Base-by-base conservation (phyloP, 2,113 vertebrate genomes). In the Neopipo cinnamomea region DNA sequence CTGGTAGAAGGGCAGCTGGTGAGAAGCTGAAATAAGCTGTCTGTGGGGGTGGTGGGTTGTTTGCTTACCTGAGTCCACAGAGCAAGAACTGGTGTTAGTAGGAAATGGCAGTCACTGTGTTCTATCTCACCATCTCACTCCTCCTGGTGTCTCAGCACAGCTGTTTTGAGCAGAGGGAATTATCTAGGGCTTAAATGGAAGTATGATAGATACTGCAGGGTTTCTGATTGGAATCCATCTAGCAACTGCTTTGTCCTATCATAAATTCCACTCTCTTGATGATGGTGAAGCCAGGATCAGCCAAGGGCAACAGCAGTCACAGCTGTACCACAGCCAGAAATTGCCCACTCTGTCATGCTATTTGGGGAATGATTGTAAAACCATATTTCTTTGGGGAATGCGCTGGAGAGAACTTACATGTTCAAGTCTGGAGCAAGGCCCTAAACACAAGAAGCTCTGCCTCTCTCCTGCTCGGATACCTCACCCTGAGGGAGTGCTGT, bases 251-350 rank as follows among this genome's bases (percentile, higher is more conserved):
- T 70, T 81, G 56, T 42, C 10, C 46, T 58, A 3, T 19, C 21
- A 9, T 1, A 37, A 59, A 41, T 25, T 22, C n/a, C 12, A 3
- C 44, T 35, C 37, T 33, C 27, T 28, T 62, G 19, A 63, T 35
- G 23, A 25, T 0, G 0, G 4, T 22, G 44, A 28, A 41, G 37
- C 14, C 24, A 44, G 44, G 35, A 49, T 41, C 2, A 2, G 17
- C 37, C 17, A 6, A 25, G 35, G 35, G 58, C 47, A 31, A 39
- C 2, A 1, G 20, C 6, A 25, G 33, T 28, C n/a, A 27, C 42
- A 49, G 22, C 23, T 21, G 10, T 6, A 19, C 14, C 25, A 14
- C 27, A 15, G 44, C 35, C 52, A 42, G 4, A 28, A 81, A 35
- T 39, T 42, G 8, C 44, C 6, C 31, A 27, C 15, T 9, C 50